Evolutionary conservation across 2,113 vertebrate species (phyloP).

Genomic region (Conger conger): DNA sequence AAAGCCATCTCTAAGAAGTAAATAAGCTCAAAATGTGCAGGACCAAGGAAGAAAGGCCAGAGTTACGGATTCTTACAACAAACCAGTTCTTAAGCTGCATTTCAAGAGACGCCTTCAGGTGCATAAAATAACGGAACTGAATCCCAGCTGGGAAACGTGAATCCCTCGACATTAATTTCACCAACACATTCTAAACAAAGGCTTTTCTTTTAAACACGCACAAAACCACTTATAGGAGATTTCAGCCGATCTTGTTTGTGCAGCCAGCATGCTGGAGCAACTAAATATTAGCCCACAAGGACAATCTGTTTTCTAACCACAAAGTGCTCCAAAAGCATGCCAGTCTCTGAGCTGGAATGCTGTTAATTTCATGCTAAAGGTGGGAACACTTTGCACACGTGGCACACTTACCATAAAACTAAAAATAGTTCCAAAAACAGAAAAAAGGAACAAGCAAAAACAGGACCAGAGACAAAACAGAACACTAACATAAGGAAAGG

Average conservation of each 20-base stretch:
- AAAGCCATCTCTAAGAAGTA: no score
- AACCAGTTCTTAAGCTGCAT: no score
- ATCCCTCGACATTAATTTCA: not conserved
- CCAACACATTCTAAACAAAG: not conserved
- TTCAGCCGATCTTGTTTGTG: not conserved
- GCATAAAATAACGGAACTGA: no score
- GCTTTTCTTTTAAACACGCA: not conserved
- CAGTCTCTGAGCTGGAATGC: not conserved
- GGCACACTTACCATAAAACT: not conserved
- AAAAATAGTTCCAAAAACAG: not conserved
- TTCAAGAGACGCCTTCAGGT: no score
- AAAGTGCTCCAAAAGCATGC: not conserved
- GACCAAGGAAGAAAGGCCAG: no score
- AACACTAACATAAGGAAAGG: not conserved
- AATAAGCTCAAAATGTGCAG: no score
- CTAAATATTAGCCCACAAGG: not conserved
- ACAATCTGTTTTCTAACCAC: not conserved
- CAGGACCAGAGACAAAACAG: not conserved
- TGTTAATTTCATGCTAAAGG: not conserved
- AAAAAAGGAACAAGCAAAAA: not conserved
- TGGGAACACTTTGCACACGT: not conserved
- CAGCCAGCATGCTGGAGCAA: not conserved
- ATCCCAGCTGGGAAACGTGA: no score
- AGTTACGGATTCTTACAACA: no score
- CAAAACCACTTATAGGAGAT: not conserved